Evolutionary conservation across 2,113 vertebrate species (phyloP).

Genomic region (Orthonyx spaldingii): DNA sequence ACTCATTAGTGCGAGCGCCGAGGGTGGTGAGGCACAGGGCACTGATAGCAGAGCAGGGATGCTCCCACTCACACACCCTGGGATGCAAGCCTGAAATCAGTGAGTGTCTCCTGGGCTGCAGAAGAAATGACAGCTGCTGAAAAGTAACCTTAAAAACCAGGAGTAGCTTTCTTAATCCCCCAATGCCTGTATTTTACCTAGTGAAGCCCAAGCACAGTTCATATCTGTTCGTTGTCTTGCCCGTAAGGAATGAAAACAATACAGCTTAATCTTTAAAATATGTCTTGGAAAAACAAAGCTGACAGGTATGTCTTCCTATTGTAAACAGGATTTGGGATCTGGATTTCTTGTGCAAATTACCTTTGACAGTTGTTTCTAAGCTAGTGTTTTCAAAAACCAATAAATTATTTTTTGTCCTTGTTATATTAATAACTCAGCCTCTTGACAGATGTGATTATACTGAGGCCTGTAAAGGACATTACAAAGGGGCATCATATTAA

Average conservation of each 20-base stretch:
- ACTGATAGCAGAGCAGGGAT: background rate
- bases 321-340: conserved; percentile 12
- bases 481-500: background rate
- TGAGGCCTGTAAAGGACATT: background rate
- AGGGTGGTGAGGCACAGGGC: background rate
- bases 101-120: background rate
- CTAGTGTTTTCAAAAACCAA: background rate
- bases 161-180: background rate
- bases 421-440: conserved; percentile 2
- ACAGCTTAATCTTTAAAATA: background rate
- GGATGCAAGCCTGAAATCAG: background rate
- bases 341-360: background rate
- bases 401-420: background rate
- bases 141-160: background rate
- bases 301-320: background rate
- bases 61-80: background rate
- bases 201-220: background rate
- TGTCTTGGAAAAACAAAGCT: background rate
- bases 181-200: background rate
- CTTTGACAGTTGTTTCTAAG: conserved; percentile 7
- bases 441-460: background rate
- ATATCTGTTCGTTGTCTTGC: background rate
- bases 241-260: background rate
- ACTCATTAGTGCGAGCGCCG: background rate
- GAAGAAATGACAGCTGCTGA: background rate